phyloP scores from a whole-genome alignment of 2,888 invertebrate genomes.

The Watsonalla binaria region DNA sequence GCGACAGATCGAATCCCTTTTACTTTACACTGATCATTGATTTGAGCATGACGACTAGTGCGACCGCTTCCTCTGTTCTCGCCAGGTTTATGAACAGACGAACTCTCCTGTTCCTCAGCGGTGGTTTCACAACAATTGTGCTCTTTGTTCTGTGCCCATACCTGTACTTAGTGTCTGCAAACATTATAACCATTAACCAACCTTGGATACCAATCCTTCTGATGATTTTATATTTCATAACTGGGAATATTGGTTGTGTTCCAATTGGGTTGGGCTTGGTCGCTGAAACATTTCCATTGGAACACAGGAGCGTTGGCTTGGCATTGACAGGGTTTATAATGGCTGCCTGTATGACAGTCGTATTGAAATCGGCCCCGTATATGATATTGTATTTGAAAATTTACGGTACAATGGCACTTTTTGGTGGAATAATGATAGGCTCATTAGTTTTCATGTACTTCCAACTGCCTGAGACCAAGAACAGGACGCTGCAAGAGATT shows the following conservation, averaged over 20 bases:
- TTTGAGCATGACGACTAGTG: constrained; percentile 32
- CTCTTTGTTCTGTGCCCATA: constrained; percentile 27
- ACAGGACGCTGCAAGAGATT: constrained; percentile 33
- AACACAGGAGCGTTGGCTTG: constrained; percentile 34
- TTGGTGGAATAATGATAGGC: constrained; percentile 27
- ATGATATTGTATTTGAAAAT: constrained; percentile 32
- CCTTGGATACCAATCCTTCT: constrained; percentile 27
- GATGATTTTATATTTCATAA: constrained; percentile 35
- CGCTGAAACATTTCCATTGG: constrained; percentile 41
- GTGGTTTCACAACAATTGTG: constrained; percentile 28
- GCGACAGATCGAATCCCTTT: constrained; percentile 27
- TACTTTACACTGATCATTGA: constrained; percentile 37
- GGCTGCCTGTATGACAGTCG: constrained; percentile 29
- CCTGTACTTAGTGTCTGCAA: constrained; percentile 25
- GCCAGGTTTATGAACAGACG: constrained; percentile 37
- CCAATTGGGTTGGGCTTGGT: constrained; percentile 40
- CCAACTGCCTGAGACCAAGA: constrained; percentile 34
- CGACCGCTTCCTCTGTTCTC: constrained; percentile 33
- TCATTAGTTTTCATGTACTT: constrained; percentile 25
- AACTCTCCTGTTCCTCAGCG: constrained; percentile 35
- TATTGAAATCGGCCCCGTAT: constrained; percentile 35
- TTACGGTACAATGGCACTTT: constrained; percentile 50
- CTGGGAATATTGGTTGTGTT: constrained; percentile 43
- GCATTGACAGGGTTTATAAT: constrained; percentile 31
- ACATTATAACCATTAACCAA: constrained; percentile 24